Percentiles rank a stretch among this genome's conserved stretches.
These are phyloP conservation scores for Halcyon malimbica DNA, from an alignment of 2,113 vertebrate species.

Conservation along the genomic window DNA sequence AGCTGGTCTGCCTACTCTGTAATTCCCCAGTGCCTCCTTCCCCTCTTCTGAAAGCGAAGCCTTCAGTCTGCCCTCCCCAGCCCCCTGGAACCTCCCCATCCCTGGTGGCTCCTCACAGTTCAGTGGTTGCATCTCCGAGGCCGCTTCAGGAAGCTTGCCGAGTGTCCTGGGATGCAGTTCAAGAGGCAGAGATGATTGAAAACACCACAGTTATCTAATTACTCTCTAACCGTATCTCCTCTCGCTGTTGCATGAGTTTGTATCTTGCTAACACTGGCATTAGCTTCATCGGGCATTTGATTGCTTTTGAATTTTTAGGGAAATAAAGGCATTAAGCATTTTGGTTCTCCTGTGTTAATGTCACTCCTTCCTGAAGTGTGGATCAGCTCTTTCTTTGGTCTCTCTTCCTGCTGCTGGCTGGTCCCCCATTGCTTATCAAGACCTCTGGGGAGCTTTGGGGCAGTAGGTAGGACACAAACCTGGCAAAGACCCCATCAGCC, in stretches of 20 bases:
- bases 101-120: neutral
- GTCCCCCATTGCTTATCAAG: neutral
- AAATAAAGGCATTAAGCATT: neutral
- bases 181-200: slow-evolving; percentile 22
- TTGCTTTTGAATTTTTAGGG: neutral
- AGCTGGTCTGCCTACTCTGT: neutral
- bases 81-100: slow-evolving; percentile 18
- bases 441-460: neutral
- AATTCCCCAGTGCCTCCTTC: neutral
- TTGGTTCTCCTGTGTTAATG: neutral
- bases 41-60: neutral
- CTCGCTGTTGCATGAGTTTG: rapidly evolving
- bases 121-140: neutral
- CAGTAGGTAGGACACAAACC: rapidly evolving
- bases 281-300: neutral
- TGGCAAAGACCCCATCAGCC: neutral
- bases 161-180: slow-evolving; percentile 49
- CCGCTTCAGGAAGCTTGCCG: slow-evolving; percentile 29
- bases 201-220: slow-evolving; percentile 36
- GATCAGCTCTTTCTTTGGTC: neutral
- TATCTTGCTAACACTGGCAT: neutral
- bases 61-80: neutral
- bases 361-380: neutral
- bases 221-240: neutral
- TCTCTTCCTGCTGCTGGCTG: neutral